Evolutionary conservation across 2,113 vertebrate genomes (phyloP).

Genomic region (Tor tambroides): DNA sequence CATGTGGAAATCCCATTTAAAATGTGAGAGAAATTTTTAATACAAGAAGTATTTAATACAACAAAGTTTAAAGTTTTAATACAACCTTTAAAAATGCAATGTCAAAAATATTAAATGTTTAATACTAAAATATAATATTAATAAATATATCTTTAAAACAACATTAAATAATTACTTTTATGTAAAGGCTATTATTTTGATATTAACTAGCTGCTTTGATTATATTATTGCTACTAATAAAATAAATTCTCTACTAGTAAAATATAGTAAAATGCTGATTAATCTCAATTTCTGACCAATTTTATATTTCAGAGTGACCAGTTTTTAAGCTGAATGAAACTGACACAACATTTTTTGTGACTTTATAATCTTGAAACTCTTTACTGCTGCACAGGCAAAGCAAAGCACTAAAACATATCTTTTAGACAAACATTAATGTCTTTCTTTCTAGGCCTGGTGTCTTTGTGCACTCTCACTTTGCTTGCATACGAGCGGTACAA

Average conservation of each 20-base stretch:
- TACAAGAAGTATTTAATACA: not conserved
- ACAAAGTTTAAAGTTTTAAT: not conserved
- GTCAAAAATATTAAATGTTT: no score
- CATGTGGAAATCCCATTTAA: not conserved
- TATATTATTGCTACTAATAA: not conserved
- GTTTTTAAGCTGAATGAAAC: not conserved
- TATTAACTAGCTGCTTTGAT: not conserved
- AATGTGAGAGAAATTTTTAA: not conserved
- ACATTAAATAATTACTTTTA: not conserved
- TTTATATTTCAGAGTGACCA: no score
- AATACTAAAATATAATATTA: not conserved
- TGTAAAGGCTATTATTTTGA: not conserved
- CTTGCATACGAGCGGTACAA: slow-evolving; percentile 73
- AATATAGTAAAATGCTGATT: not conserved
- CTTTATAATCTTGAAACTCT: not conserved
- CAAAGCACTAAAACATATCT: not conserved
- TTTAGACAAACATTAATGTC: not conserved
- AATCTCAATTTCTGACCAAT: not conserved
- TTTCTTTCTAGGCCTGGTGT: slow-evolving; percentile 70
- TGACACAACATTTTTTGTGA: not conserved
- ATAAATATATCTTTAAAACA: not conserved
- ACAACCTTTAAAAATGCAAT: no score
- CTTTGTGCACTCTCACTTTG: slow-evolving; percentile 72
- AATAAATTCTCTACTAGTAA: not conserved
- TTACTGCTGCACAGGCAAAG: not conserved